Evolutionary conservation across 2,113 vertebrate species (phyloP), one percentile per base, ranked within the genome.

Genomic region (Sitta europaea): DNA sequence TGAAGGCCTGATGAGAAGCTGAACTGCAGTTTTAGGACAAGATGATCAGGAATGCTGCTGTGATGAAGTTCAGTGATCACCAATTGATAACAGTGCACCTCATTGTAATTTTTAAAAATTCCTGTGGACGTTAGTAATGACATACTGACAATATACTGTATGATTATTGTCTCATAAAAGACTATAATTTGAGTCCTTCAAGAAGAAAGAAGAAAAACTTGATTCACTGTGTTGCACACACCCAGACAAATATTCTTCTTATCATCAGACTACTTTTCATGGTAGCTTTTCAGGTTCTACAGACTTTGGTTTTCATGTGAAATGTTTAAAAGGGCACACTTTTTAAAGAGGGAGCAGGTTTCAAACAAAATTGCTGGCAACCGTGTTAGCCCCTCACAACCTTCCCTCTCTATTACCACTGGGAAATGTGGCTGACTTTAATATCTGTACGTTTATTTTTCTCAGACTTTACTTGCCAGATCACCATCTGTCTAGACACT

Each of bases 191-290:
- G 33, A 40, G 28, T n/a, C 58, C 87, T 78, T 74, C 62, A 45
- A 67, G 87, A 83, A 47, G 48, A 79, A 94, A 95, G 95, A 95
- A 91, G 95, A 96, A 95, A 97, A 97, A 90, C 96, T 76, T 80
- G 80, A 96, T 90, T 76, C n/a, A 35, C 79, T 27, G 33, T 15
- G 9, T 79, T 93, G 48, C 63, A 67, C 67, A 90, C 88, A 90
- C 85, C 55, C 86, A 94, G 78, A 80, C 57, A 96, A 94, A 96
- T 65, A 86, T 77, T 90, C 76, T 67, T 45, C 53, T 86, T 87
- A 51, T 67, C 58, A 35, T 77, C 43, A 81, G 43, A 35, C 80
- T 96, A 81, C 25, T 36, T 83, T 92, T 94, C 35, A 8, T 58
- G 47, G 86, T 53, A 50, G 86, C 31, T 95, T 95, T 97, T 97